Evolutionary conservation across 1,140 invertebrate species (phyloP), one percentile per base, ranked within the genome.

Genomic region (Drosophila bifasciata): DNA sequence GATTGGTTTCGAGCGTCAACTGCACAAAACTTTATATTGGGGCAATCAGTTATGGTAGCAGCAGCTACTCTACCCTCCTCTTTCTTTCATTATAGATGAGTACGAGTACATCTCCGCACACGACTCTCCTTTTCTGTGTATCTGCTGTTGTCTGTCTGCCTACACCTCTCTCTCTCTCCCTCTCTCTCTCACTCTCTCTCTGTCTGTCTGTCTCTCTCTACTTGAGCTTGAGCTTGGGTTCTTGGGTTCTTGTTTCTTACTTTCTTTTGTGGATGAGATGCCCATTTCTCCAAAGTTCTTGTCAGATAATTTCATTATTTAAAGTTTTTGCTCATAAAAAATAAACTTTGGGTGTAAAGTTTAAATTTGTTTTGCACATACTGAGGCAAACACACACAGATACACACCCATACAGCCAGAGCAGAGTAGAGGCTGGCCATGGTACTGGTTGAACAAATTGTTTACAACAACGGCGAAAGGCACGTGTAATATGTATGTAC

Each of bases 291-390:
- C 77, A 88, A 88, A 85, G 77, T 85, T 86, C 73, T 86, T 86
- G 64, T 88, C 78, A 85, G 81, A 86, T 86, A 86, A 86, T 86
- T 88, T 81, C 81, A 81, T 86, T 86, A 88, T 86, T 78, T 86
- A 88, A 86, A 86, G 77, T 86, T 86, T 88, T 88, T 71, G 45
- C 83, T 81, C 83, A 88, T 86, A 86, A 86, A 86, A 88, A 88
- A 86, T 81, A 76, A 88, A 86, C 83, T 88, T 86, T 86, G 83
- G 77, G 83, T 80, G 81, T 86, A 86, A 86, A 86, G 83, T 88
- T 86, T 81, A 86, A 86, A 86, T 86, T 86, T 81, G 83, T 86
- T 86, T 86, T 88, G 74, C 81, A 88, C 78, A 86, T 67, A 88
- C 78, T 62, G 46, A 58, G 57, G 48, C 56, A 59, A 52, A 48